Evolutionary conservation across 1,140 invertebrate species (phyloP), one percentile per base, ranked within the genome.

Genomic region (Lerema accius): DNA sequence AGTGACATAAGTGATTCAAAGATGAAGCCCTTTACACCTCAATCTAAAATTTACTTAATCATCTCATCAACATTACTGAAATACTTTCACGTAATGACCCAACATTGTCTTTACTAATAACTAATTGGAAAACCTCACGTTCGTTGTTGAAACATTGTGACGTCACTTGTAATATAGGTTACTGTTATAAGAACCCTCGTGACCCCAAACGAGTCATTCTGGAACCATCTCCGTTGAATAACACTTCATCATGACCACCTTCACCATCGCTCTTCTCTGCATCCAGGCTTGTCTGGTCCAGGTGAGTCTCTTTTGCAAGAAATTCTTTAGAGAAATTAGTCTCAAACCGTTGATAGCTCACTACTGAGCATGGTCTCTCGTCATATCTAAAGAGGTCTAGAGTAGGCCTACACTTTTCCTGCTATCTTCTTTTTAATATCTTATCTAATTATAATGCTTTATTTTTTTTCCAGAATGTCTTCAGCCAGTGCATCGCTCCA

Each of bases 161-260:
- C 0, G 35, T 37, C 35, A 37, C 7, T 0, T 7, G 1, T 37
- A 37, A 37, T 11, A 2, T 37, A 37, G 35, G 35, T 37, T 37
- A 37, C 35, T 37, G 35, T 37, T 37, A 37, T 37, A 37, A 37
- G 7, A 37, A 37, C 35, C 35, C n/a, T 37, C n/a, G 35, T 37
- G 35, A 37, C n/a, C 35, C n/a, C 35, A 37, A 37, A 1, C n/a
- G 1, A 11, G 3, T 37, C 35, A 11, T 37, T 37, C 35, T 37
- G n/a, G 35, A 37, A 37, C 2, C 35, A 37, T 37, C 35, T 37
- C 35, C n/a, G 35, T 32, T 32, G 28, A 32, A 32, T 32, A 23
- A 32, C 4, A 4, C 4, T 32, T 32, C 28, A 32, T 7, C 28
- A 32, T 32, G 28, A 7, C 28, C 28, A 32, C 28, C 28, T 32